Base-by-base conservation (phyloP, 2,113 vertebrate species). In the Girardinichthys multiradiatus region DNA sequence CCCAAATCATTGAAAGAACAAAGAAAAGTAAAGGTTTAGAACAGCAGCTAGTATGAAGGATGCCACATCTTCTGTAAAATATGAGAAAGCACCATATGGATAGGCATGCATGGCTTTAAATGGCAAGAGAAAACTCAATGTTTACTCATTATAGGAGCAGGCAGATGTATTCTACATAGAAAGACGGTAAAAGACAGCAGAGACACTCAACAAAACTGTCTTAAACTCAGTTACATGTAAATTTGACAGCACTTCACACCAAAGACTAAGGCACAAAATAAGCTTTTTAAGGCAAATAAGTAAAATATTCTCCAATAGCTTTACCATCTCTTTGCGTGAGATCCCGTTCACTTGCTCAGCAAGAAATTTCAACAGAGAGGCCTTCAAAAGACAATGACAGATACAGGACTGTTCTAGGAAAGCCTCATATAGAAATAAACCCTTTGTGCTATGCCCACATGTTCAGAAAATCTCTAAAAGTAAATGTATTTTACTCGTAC, bases 261-360 rank as follows among this genome's bases (percentile, higher is more conserved):
- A 57, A 10, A 59, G 13, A 33, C 8, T 1, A 31, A 62, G 30
- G 9, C 33, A 4, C n/a, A 26, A 37, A 64, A 27, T 26, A 3
- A 21, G 8, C 24, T 39, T 63, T 33, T 35, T 9, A 64, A 17
- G 10, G 39, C 7, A 29, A 45, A 48, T 4, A 11, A 66, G 11
- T 42, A 3, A 65, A 65, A 45, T 48, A 29, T 28, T 29, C 27
- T 66, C 11, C 7, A 45, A 28, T 15, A 64, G 14, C 13, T 19
- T 6, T 5, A 8, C 15, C n/a, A 1, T 26, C 4, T 14, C 26
- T 1, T 0, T 29, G 1, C 1, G 21, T 27, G 17, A 19, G 17
- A 45, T 45, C 42, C 12, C 42, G 17, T 42, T 64, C 15, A 64
- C 24, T 37, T 64, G 33, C 11, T 37, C 24, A 64, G 28, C 7